A percentile compares a stretch with the other conserved stretches of the same genome.
Evolutionary conservation across 1,140 invertebrate genomes (phyloP).

Genomic region (Eufriesea mexicana): DNA sequence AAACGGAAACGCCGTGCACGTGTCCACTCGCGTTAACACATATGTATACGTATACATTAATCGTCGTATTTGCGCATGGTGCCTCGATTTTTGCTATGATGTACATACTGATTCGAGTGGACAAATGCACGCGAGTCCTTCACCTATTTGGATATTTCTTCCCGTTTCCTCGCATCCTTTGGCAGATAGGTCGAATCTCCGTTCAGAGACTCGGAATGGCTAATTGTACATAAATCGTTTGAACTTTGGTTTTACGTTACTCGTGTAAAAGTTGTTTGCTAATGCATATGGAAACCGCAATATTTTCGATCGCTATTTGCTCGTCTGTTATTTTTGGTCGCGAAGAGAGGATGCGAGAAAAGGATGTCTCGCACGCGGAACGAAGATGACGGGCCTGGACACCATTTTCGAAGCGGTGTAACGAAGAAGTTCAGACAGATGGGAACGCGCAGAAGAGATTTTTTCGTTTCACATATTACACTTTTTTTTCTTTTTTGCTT

Average conservation of each 20-base stretch:
- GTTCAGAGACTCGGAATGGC: neutral
- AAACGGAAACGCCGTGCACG: slow-evolving; percentile 10
- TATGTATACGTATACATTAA: slow-evolving; percentile 32
- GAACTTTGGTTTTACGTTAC: neutral
- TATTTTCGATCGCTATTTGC: neutral
- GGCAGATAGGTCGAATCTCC: neutral
- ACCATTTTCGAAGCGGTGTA: slow-evolving; percentile 20
- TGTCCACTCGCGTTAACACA: slow-evolving; percentile 16
- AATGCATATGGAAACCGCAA: no score
- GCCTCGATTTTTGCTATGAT: slow-evolving; percentile 12
- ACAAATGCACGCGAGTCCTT: slow-evolving; percentile 10
- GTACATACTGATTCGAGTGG: slow-evolving; percentile 22
- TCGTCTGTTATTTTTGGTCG: neutral
- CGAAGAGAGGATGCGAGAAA: slow-evolving; percentile 4
- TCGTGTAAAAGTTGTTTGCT: neutral
- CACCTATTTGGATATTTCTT: neutral
- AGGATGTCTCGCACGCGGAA: neutral
- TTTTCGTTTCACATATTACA: slow-evolving; percentile 41
- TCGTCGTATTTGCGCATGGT: slow-evolving; percentile 20
- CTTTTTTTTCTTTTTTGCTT: slow-evolving; percentile 45
- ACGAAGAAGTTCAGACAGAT: slow-evolving; percentile 51
- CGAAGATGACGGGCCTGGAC: slow-evolving; percentile 35
- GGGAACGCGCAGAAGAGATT: slow-evolving; percentile 55
- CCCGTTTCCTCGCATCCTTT: neutral
- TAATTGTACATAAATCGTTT: neutral